phyloP scores from a whole-genome alignment of 2,888 invertebrate species.

The Oithona nana region DNA sequence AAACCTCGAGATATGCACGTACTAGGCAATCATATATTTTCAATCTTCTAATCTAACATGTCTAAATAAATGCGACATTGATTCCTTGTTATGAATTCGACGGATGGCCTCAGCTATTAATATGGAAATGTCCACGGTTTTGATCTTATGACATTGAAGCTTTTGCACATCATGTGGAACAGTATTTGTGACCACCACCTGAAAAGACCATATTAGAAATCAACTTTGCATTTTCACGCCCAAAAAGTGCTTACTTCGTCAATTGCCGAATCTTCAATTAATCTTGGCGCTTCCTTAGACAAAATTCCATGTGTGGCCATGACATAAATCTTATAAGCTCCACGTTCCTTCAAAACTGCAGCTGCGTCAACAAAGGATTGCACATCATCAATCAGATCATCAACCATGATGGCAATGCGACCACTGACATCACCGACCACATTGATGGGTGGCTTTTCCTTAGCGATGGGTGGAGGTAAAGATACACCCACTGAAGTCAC shows the following conservation, averaged over 20 bases:
- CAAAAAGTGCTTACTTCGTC: no score
- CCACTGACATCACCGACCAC: slow-evolving; percentile 97
- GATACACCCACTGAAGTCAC: neutral
- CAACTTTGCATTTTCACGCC: no score
- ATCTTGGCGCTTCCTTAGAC: slow-evolving; percentile 83
- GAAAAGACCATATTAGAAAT: no score
- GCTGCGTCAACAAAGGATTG: slow-evolving; percentile 92
- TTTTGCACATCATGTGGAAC: slow-evolving; percentile 97
- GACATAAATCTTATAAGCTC: slow-evolving; percentile 95
- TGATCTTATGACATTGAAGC: slow-evolving; percentile 97
- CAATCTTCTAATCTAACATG: no score
- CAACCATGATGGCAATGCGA: slow-evolving; percentile 97
- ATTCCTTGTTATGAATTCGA: no score
- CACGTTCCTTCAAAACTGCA: slow-evolving; percentile 78
- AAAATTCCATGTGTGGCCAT: slow-evolving; percentile 92
- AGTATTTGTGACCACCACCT: slow-evolving; percentile 97
- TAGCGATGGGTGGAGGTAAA: neutral
- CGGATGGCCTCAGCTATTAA: slow-evolving; percentile 90
- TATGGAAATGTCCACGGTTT: slow-evolving; percentile 94
- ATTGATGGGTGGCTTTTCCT: slow-evolving; percentile 98
- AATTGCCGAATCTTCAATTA: slow-evolving; percentile 88
- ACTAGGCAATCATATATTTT: no score
- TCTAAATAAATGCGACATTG: no score
- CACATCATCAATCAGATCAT: slow-evolving; percentile 96
- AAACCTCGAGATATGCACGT: no score